Base-by-base conservation (phyloP, 2,797 vertebrate genomes). In the Microctenopoma steveboyesi region DNA sequence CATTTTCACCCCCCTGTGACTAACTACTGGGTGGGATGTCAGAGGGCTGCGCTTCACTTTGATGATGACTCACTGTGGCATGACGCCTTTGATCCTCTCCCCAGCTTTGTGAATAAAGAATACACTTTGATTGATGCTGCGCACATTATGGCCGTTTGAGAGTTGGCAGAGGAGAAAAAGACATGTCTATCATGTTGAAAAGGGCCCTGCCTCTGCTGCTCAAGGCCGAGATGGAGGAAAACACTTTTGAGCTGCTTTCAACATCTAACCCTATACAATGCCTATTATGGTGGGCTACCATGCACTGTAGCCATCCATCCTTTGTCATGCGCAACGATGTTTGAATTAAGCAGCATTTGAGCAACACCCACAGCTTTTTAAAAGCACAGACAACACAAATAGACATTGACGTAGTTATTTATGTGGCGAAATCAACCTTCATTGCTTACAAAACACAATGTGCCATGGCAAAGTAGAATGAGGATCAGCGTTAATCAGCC, bases 81-180 rank as follows among this genome's bases (percentile, higher is more conserved):
- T 13, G 59, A 57, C 28, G 73, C 71, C 81, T 92, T 89, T 92
- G 88, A 92, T 92, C 83, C 81, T 69, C 79, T 84, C 80, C 66
- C 64, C 75, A 47, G 86, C 89, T 91, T 88, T 88, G 83, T 86
- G 89, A 89, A 90, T 92, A 91, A 83, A 91, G 84, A 89, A 92
- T 88, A 66, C 74, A 55, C 79, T 86, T 76, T 84, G 88, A 92
- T 86, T 92, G 91, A 92, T 82, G 74, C 81, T 43, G 70, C 15
- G 30, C 77, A 74, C 86, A 89, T 92, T 89, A 84, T 64, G 79
- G 75, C 78, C 81, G 55, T 84, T 83, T 81, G 78, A 84, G 76
- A 84, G 84, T 78, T 83, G 82, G 84, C 86, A 85, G 76, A 61
- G 78, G 76, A 81, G 80, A 89, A 88, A 90, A 86, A 85, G 74